Base-by-base conservation (phyloP, 2,888 invertebrate genomes). In the Scelioninae gen. 2 region DNA sequence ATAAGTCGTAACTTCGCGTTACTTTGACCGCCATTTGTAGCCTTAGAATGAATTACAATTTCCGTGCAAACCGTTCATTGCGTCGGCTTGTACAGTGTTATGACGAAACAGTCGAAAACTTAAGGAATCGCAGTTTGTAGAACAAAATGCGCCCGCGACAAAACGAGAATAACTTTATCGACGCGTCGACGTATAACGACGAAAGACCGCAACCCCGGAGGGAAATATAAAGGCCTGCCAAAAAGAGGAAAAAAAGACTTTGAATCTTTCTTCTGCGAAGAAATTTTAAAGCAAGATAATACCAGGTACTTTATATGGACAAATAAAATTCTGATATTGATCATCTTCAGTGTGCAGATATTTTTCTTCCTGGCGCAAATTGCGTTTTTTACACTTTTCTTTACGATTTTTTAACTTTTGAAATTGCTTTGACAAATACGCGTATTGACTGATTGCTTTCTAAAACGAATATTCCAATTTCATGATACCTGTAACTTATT, bases 181-280 rank as follows among this genome's bases (percentile, higher is more conserved):
- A 65, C 61, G 55, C 65, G 46, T 43, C 61, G 50, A 53, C 67
- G 61, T 67, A 61, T 50, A 61, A 61, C 61, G 61, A 43, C 52
- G 68, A 61, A 68, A 73, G 57, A 73, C 67, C 64, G 71, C 71
- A 71, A 65, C 71, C 71, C 73, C 73, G 63, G 25, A 68, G 73
- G 63, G 67, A 68, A 63, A 73, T 73, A 52, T 57, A 57, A 57
- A 61, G 48, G 68, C 52, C 52, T 22, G 57, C 48, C 39, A 41
- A 52, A 61, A 65, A 65, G 55, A 39, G 39, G 48, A 45, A 53
- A 31, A 37, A 41, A 39, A 41, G 64, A 72, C 50, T 57, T 65
- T 64, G 50, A 64, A 64, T 63, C 63, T 63, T 43, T 60, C 60
- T 55, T 53, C 16, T 52, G 57, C 48, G 48, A 15, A 33, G 65